Evolutionary conservation across 2,888 invertebrate species (phyloP), one percentile per base, ranked within the genome.

Genomic region (Ectobius pallidus): DNA sequence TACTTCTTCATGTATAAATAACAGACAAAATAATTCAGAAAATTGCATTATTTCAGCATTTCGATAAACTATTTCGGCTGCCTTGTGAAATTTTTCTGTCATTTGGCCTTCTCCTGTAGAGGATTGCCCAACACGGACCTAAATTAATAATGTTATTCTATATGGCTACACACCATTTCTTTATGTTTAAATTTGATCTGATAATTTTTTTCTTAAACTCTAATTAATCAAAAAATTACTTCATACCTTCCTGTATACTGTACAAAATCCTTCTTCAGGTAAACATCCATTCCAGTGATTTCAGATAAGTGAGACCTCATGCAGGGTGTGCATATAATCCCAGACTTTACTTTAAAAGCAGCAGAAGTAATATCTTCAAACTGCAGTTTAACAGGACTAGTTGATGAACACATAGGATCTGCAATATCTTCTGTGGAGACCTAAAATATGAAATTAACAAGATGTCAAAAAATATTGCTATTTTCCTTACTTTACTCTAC

Each of bases 211-310:
- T n/a, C n/a, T n/a, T n/a, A n/a, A n/a, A n/a, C n/a, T n/a, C n/a
- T n/a, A n/a, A n/a, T n/a, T n/a, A n/a, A n/a, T n/a, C n/a, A n/a
- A n/a, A n/a, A n/a, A n/a, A n/a, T n/a, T n/a, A n/a, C n/a, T n/a
- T n/a, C 80, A 80, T 83, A 94, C 94, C 95, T 97, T 81, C 97
- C 97, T n/a, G 97, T 98, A 76, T 89, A 91, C 84, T 97, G 97
- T 16, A 96, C 87, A 81, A 95, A 97, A 82, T 98, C 97, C 82
- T 96, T 96, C 84, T 97, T 98, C 78, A 97, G 87, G 83, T 90
- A 97, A 76, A 98, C 87, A 39, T 96, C 92, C 91, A 97, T 93
- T 58, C 91, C 93, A 71, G 90, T 90, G 62, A 88, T 80, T 2
- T 88, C 85, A 0, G 96, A 94, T 82, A 96, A 87, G 78, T 93